These are phyloP conservation scores for Trissolcus japonicus DNA, from an alignment of 2,888 invertebrate genomes.

Conservation along the genomic window DNA sequence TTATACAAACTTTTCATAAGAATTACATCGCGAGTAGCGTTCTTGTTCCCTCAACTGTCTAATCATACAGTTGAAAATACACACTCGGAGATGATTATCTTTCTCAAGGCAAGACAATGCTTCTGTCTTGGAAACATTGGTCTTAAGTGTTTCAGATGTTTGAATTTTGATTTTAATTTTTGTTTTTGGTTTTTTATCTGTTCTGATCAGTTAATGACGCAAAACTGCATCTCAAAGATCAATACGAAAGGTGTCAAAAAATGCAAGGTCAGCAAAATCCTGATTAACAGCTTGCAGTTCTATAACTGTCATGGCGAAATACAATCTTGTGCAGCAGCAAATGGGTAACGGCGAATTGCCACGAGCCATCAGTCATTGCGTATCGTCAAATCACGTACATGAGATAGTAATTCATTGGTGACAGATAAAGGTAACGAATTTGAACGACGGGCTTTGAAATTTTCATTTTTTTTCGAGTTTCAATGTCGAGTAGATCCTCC, in stretches of 20 bases:
- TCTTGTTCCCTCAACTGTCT: slow-evolving; percentile 43
- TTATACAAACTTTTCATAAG: slow-evolving; percentile 60
- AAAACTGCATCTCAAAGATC: slow-evolving; percentile 1
- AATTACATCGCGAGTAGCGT: slow-evolving; percentile 53
- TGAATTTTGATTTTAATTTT: not conserved
- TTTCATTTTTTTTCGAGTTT: slow-evolving; percentile 50
- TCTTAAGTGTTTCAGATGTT: no score
- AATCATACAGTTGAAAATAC: slow-evolving; percentile 49
- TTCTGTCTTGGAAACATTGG: not conserved
- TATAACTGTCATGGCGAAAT: slow-evolving; percentile 24
- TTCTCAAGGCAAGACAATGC: slow-evolving; percentile 10
- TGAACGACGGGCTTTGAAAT: slow-evolving; percentile 43
- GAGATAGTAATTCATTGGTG: slow-evolving; percentile 50
- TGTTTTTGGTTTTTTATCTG: not conserved
- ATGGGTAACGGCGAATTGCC: slow-evolving; percentile 49
- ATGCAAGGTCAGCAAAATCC: slow-evolving; percentile 27
- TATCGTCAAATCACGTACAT: slow-evolving; percentile 37
- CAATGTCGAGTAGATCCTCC: slow-evolving; percentile 47
- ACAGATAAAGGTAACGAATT: slow-evolving; percentile 44
- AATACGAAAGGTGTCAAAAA: not conserved
- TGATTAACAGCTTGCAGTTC: slow-evolving; percentile 32
- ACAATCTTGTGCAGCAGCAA: slow-evolving; percentile 32
- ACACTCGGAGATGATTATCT: slow-evolving; percentile 43
- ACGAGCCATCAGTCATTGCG: slow-evolving; percentile 48
- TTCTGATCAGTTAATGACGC: not conserved